Evolutionary conservation across 2,888 invertebrate genomes (phyloP), one percentile per base, ranked within the genome.

Genomic region (Melanostoma scalare): DNA sequence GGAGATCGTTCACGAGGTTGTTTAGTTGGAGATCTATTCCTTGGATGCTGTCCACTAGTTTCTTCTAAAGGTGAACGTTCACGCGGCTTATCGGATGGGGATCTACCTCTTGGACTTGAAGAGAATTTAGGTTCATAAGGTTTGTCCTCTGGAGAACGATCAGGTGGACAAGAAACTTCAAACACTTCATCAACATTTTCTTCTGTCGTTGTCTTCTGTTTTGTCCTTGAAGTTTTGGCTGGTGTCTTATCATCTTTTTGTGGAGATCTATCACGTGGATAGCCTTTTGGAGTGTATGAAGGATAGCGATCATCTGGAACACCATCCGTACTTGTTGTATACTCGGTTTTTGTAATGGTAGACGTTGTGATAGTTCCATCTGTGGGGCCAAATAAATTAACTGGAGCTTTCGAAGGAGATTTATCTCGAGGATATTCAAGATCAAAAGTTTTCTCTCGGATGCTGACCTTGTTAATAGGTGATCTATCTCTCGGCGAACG

Each of bases 221-320:
- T 50, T 30, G 50, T 50, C 6, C 30, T 63, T 0, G 38, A 35
- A 31, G 38, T 63, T 48, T 63, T 30, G 20, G 1, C 20, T 20
- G 20, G 20, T 20, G 20, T 20, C 20, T 20, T 20, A 1, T 20
- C 20, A 1, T 20, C 20, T 20, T 20, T 20, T 20, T 20, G 20
- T 20, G 71, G 48, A 6, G 50, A 55, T 0, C 30, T 53, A 36
- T 60, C 69, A n/a, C 53, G 6, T 4, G 63, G 63, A 8, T 31
- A 31, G 38, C 50, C 31, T 10, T 50, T 63, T 6, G 63, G 63
- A n/a, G 63, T 63, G n/a, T 63, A 63, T 1, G 65, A 78, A 10
- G 61, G 61, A 31, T 63, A 61, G 6, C 42, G 53, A 46, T 73
- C 67, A 31, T 73, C 67, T 1, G 9, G 30, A 5, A 33, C n/a